Conservation (phyloP, 2,797 vertebrate species). For the Siniperca scherzeri region DNA sequence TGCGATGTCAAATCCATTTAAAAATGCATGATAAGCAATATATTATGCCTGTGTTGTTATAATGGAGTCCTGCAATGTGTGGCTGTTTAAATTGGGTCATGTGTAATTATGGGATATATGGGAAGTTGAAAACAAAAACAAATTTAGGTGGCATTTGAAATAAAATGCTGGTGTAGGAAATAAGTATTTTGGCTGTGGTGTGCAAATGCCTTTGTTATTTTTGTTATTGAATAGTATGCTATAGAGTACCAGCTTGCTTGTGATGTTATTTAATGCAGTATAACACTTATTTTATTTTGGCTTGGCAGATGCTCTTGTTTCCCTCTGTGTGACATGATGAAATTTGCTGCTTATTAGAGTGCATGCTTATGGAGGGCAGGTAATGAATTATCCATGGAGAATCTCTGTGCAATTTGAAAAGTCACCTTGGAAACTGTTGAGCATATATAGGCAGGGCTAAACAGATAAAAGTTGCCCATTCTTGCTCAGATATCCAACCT, state of each 20-base stretch:
- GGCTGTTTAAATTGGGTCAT: constrained; percentile 72
- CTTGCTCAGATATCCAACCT: constrained; percentile 84
- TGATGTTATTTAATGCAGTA: constrained; percentile 33
- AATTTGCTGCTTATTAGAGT: constrained; percentile 78
- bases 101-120: constrained; percentile 56
- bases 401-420: constrained; percentile 79
- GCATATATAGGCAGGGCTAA: constrained; percentile 72
- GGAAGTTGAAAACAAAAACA: constrained; percentile 47
- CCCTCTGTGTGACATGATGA: constrained; percentile 74
- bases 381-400: constrained; percentile 83
- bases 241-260: constrained; percentile 3
- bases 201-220: constrained; percentile 12
- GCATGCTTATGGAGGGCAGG: constrained; percentile 75
- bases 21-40: constrained; percentile 79
- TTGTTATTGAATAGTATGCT: not conserved
- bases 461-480: constrained; percentile 80
- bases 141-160: constrained; percentile 28
- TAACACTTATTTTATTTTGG: constrained; percentile 58
- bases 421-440: constrained; percentile 86
- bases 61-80: constrained; percentile 52
- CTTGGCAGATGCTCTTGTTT: constrained; percentile 72
- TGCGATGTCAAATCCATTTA: constrained; percentile 73
- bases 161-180: not conserved
- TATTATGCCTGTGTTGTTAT: constrained; percentile 64
- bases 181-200: not conserved